A percentile compares a stretch with the other conserved stretches of the same genome.
Conservation (phyloP, 2,797 vertebrate species). For the Falco biarmicus region DNA sequence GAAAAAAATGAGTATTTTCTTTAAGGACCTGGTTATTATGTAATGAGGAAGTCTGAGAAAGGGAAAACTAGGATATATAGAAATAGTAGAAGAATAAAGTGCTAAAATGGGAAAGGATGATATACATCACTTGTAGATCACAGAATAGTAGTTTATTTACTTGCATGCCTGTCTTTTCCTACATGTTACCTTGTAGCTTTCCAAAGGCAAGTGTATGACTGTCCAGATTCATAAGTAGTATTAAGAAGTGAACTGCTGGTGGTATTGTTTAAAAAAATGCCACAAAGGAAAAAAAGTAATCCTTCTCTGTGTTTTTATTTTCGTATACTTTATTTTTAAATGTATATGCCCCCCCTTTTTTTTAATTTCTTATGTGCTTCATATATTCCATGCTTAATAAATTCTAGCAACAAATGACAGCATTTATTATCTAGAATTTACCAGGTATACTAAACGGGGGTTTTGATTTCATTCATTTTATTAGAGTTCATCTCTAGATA, state of each 20-base stretch:
- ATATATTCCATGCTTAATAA: not conserved
- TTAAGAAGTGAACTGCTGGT: not conserved
- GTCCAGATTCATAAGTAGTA: not conserved
- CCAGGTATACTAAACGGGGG: not conserved
- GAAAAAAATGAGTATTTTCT: not conserved
- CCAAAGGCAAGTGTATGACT: not conserved
- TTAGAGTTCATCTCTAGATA: not conserved
- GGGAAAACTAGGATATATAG: not conserved
- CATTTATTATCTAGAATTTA: not conserved
- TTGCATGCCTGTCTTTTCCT: not conserved
- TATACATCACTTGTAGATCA: not conserved
- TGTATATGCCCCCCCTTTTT: not conserved
- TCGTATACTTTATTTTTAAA: too few species aligned
- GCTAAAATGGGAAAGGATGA: not conserved
- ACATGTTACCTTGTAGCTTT: not conserved
- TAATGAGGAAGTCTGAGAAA: not conserved
- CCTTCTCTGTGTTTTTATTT: not conserved
- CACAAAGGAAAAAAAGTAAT: not conserved
- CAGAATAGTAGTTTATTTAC: not conserved
- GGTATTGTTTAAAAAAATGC: not conserved
- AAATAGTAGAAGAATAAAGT: not conserved
- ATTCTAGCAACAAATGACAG: not conserved
- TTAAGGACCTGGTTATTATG: not conserved
- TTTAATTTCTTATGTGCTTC: not conserved
- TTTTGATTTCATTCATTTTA: not conserved